Base-by-base conservation (phyloP, 2,888 invertebrate species). In the Plebejus melissa region DNA sequence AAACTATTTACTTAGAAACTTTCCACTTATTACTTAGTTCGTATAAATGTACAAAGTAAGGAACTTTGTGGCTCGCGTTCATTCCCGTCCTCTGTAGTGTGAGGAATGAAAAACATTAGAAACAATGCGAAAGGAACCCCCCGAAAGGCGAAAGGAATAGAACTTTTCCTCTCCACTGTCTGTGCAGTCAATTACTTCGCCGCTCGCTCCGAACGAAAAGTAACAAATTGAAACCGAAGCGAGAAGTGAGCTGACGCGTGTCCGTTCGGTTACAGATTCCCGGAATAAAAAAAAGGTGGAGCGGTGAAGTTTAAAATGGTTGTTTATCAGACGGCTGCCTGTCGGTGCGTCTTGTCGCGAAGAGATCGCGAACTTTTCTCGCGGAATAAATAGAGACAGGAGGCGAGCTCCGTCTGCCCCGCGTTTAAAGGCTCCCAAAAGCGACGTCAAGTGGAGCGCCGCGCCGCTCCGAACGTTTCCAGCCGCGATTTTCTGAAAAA, bases 1-100 rank as follows among this genome's bases (percentile, higher is more conserved):
- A 72, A 72, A 72, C 72, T 72, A 72, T 72, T 72, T 72, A 72
- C 72, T 72, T 54, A 72, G 6, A 11, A 72, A 72, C 72, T 72
- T 54, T 32, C 16, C 46, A 54, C 72, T 72, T 54, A 72, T 32
- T 54, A 22, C 54, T 54, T 54, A 32, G 1, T 28, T 32, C 13
- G 32, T 16, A 54, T 0, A 22, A 22, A 22, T 0, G 22, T 22
- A 0, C 22, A 22, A 22, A 22, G 22, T 22, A 22, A 22, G 22
- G 22, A 22, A 22, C 72, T 72, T 71, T 54, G 72, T 72, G 71
- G 71, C 28, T 46, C 69, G 38, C 32, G 28, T 71, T 70, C 46
- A 46, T 70, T 71, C 5, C 32, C 22, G 11, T 72, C 50, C 32
- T 71, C 13, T 4, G 28, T 22, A 28, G 32, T 28, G 72, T 28